Base-by-base conservation (phyloP, 2,113 vertebrate genomes). In the Scalopus aquaticus region DNA sequence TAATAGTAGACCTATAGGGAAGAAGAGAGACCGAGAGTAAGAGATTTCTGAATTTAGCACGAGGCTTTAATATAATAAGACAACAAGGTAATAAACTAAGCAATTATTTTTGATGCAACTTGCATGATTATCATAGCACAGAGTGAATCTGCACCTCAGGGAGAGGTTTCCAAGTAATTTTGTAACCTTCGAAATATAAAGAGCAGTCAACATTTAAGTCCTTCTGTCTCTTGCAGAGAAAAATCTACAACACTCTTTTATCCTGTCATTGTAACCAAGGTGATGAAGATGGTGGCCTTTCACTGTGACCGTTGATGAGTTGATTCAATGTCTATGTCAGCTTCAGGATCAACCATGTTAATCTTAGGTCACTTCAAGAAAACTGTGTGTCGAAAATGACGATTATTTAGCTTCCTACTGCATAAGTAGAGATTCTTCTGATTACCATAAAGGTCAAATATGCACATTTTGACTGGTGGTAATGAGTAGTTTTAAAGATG, bases 361-460 rank as follows among this genome's bases (percentile, higher is more conserved):
- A 98, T 98, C 97, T 97, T 95, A 96, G 98, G 98, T 98, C 97
- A 97, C 93, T 17, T 95, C 93, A 96, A 97, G 98, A 97, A 98
- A 97, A 97, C 97, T 95, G 77, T 96, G 88, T 97, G 94, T 97
- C 80, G 92, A 97, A 98, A 98, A 96, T 98, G 98, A 98, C 69
- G 97, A 98, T 98, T 98, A 98, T 98, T 98, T 98, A 97, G 98
- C 97, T 30, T 67, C 94, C 93, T 67, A 96, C 93, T 96, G 96
- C 97, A 97, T 94, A 97, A 97, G 97, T 92, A 69, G 96, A 97
- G 90, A 96, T 96, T 97, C 96, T 98, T 93, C 98, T 98, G 97
- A 98, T 98, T 98, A 98, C 88, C 98, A 98, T 98, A 98, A 98
- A 98, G 98, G 98, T 98, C 98, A 98, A 98, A 98, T 98, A 97